phyloP scores from a whole-genome alignment of 2,797 vertebrate genomes.

The Sebastes miniatus region DNA sequence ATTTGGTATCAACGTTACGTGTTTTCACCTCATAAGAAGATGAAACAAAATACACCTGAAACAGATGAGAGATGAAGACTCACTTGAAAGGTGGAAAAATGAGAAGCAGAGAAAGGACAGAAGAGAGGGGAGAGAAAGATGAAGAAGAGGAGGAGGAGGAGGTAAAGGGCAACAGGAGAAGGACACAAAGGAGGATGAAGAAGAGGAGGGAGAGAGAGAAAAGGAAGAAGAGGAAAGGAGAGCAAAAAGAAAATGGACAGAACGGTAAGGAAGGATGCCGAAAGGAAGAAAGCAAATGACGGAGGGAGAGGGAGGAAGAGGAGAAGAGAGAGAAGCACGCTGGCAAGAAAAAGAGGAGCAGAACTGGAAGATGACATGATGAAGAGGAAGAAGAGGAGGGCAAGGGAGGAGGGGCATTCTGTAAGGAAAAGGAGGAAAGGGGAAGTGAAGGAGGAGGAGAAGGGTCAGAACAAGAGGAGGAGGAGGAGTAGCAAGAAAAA shows the following conservation, averaged over 20 bases:
- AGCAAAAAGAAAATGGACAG: not conserved
- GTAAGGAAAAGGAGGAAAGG: not conserved
- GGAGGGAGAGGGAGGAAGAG: not conserved
- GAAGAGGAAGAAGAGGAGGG: no score
- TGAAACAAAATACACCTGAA: not conserved
- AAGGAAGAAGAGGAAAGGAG: not conserved
- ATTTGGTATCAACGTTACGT: not conserved
- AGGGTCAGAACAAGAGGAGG: no score
- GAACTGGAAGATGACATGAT: no score
- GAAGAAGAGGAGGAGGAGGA: not conserved
- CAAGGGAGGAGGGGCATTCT: no score
- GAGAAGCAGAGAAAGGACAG: not conserved
- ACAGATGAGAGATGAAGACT: not conserved
- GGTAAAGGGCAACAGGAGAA: not conserved
- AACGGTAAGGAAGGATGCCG: no score
- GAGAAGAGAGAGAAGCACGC: no score
- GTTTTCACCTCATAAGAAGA: not conserved
- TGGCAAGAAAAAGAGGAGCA: no score
- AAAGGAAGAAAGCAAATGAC: not conserved
- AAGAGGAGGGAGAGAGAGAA: not conserved
- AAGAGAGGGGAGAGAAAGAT: not conserved
- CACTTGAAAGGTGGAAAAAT: not conserved
- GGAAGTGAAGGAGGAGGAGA: not conserved
- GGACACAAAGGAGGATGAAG: not conserved
- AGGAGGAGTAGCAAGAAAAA: not conserved